These are phyloP conservation scores for Argynnis bischoffii DNA, from an alignment of 2,888 invertebrate species.

Conservation along the genomic window DNA sequence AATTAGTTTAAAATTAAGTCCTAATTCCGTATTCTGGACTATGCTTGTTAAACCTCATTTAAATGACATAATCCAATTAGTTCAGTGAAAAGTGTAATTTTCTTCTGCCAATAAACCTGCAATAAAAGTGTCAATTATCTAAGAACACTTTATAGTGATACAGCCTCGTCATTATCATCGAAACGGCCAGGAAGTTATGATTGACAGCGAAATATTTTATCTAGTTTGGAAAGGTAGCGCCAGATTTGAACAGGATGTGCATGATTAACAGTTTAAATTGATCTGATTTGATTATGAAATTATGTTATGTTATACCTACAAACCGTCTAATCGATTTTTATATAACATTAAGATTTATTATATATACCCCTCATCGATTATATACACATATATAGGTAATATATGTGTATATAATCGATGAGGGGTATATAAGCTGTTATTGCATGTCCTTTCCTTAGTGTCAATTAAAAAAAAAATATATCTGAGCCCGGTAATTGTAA, in stretches of 20 bases:
- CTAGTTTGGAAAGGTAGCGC: constrained; percentile 12
- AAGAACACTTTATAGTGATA: constrained; percentile 36
- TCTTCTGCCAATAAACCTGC: constrained; percentile 24
- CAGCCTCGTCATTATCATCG: constrained; percentile 26
- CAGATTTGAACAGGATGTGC: constrained; percentile 17
- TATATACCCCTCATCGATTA: too few species aligned
- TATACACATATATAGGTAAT: too few species aligned
- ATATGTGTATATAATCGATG: background rate
- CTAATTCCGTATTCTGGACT: too few species aligned
- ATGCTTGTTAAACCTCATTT: background rate
- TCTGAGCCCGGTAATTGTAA: too few species aligned
- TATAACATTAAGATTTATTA: background rate
- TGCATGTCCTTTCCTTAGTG: too few species aligned
- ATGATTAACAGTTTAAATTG: constrained; percentile 12
- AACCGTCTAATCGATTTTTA: background rate
- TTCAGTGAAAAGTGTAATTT: constrained; percentile 22
- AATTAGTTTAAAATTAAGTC: too few species aligned
- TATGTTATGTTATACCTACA: background rate
- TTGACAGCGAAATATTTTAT: constrained; percentile 21
- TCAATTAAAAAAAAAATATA: too few species aligned
- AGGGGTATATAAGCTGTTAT: too few species aligned
- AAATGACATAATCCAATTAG: constrained; percentile 21
- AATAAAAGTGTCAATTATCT: constrained; percentile 40
- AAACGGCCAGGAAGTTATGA: constrained; percentile 23
- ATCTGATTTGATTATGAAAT: constrained; percentile 13